Percentiles rank a stretch among this genome's conserved stretches.
phyloP scores from a whole-genome alignment of 2,888 invertebrate genomes.

The Rotaria sp. region DNA sequence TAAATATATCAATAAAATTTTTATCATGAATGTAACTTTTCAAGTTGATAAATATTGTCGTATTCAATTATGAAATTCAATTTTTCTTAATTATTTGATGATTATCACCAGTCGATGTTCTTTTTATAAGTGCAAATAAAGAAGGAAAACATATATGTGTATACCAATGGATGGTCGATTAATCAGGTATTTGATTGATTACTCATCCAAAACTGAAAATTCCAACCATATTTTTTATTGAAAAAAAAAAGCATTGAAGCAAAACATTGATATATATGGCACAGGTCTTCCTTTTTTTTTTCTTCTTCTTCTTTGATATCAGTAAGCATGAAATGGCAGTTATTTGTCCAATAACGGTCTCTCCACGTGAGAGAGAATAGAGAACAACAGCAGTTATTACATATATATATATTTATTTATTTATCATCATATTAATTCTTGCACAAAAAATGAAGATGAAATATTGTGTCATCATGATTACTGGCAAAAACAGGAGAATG shows the following conservation, averaged over 20 bases:
- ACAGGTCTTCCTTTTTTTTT: neutral
- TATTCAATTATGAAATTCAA: too few relatives aligned
- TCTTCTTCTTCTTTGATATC: neutral
- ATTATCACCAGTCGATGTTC: neutral
- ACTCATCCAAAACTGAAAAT: neutral
- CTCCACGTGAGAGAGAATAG: neutral
- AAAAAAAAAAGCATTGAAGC: neutral
- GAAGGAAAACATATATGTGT: too few relatives aligned
- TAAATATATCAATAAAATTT: too few relatives aligned
- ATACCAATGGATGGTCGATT: neutral
- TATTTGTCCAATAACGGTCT: neutral
- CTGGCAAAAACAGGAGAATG: too few relatives aligned
- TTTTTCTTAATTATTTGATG: too few relatives aligned
- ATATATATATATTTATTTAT: neutral
- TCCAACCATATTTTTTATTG: neutral
- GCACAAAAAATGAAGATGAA: neutral
- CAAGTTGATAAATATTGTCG: too few relatives aligned
- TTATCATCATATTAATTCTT: too few relatives aligned
- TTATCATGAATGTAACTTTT: too few relatives aligned
- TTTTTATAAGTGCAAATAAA: neutral
- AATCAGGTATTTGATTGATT: neutral
- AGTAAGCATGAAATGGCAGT: neutral
- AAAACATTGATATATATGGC: too few relatives aligned
- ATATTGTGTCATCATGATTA: neutral
- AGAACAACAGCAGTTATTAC: neutral